Conservation (phyloP, 1,140 invertebrate genomes). For the Leptopilina boulardi region DNA sequence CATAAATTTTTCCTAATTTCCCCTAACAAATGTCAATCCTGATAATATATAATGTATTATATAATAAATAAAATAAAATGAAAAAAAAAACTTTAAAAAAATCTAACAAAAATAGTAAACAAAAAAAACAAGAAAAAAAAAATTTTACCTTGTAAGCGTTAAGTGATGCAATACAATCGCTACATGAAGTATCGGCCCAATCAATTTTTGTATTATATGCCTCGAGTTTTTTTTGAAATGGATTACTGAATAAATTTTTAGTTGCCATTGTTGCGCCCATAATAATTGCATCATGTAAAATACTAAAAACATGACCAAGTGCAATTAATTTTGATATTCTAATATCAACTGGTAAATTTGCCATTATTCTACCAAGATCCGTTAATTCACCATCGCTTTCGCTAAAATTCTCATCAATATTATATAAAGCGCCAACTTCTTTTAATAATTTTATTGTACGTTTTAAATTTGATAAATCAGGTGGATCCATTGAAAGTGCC, state of each 20-base stretch:
- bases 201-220: conserved; percentile 87
- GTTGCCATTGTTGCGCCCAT: conserved; percentile 91
- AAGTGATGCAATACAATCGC: conserved; percentile 89
- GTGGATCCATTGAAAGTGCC: conserved; percentile 91
- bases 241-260: conserved; percentile 87
- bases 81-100: too few species aligned
- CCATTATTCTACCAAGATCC: conserved; percentile 89
- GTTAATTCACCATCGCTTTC: conserved; percentile 90
- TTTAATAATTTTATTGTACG: conserved; percentile 90
- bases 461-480: conserved; percentile 88
- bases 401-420: conserved; percentile 62
- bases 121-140: too few species aligned
- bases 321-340: conserved; percentile 90
- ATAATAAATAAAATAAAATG: too few species aligned
- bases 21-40: too few species aligned
- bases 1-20: too few species aligned
- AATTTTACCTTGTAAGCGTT: conserved; percentile 83
- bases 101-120: too few species aligned
- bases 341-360: conserved; percentile 88
- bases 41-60: too few species aligned
- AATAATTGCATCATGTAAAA: conserved; percentile 89
- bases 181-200: conserved; percentile 89
- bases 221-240: conserved; percentile 83
- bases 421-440: conserved; percentile 86
- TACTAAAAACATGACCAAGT: conserved; percentile 91